phyloP scores from a whole-genome alignment of 2,888 invertebrate genomes.

The Hololepta plana region DNA sequence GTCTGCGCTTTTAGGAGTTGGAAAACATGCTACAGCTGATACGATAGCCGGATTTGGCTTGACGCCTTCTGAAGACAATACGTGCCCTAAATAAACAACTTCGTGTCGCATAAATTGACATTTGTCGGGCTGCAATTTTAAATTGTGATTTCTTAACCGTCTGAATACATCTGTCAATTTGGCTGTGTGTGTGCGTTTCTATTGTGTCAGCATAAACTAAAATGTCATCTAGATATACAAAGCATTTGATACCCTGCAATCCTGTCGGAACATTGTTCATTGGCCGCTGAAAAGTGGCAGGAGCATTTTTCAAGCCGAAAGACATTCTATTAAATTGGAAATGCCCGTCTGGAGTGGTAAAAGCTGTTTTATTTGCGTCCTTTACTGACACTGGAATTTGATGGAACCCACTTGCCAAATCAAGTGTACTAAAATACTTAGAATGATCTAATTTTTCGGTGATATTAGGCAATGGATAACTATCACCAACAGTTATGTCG shows the following conservation, averaged over 20 bases:
- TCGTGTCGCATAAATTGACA: slow-evolving; percentile 10
- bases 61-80: slow-evolving; percentile 11
- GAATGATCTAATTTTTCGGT: neutral
- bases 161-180: slow-evolving; percentile 8
- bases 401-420: neutral
- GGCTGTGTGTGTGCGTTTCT: slow-evolving; percentile 10
- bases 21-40: slow-evolving; percentile 4
- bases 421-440: slow-evolving; percentile 1
- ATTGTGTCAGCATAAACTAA: neutral
- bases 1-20: slow-evolving; percentile 1
- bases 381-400: neutral
- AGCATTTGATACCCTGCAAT: neutral
- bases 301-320: slow-evolving; percentile 1
- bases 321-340: neutral
- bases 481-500: neutral
- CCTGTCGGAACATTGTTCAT: slow-evolving; percentile 1
- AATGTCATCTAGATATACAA: slow-evolving; percentile 1
- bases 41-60: slow-evolving; percentile 12
- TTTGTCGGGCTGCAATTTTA: slow-evolving; percentile 12
- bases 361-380: neutral
- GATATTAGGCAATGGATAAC: neutral
- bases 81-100: slow-evolving; percentile 9
- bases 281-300: neutral
- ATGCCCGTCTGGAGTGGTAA: neutral
- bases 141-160: slow-evolving; percentile 7